Conservation (phyloP, 1,140 invertebrate genomes). For the Tetramorium parvispinum region DNA sequence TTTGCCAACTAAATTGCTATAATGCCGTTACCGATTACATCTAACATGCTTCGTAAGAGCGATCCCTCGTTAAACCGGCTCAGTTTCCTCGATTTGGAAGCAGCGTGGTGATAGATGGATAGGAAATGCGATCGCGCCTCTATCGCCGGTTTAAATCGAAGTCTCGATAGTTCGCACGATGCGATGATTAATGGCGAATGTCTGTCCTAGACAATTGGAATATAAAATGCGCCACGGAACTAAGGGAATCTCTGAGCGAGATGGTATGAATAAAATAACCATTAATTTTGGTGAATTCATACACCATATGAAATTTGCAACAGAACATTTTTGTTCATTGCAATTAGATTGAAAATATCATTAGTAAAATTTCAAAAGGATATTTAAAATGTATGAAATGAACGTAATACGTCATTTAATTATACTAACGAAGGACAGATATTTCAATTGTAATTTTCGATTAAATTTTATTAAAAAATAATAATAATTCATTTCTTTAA, state of each 20-base stretch:
- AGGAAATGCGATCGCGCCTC: conserved; percentile 60
- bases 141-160: conserved; percentile 61
- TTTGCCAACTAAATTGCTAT: conserved; percentile 38
- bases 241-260: conserved; percentile 56
- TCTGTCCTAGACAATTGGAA: conserved; percentile 73
- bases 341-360: conserved; percentile 47
- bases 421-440: background rate
- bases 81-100: conserved; percentile 26
- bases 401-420: background rate
- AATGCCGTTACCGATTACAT: conserved; percentile 47
- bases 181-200: conserved; percentile 70
- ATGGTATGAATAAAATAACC: conserved; percentile 74
- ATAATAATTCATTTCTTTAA: background rate
- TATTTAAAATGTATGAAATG: background rate
- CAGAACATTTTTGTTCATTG: background rate
- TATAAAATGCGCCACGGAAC: conserved; percentile 63
- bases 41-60: conserved; percentile 33
- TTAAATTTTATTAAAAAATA: background rate
- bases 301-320: conserved; percentile 56
- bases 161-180: conserved; percentile 35
- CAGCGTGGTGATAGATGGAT: conserved; percentile 57
- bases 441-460: background rate
- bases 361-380: background rate
- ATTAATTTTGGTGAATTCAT: conserved; percentile 60
- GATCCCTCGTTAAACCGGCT: conserved; percentile 54